Evolutionary conservation across 2,113 vertebrate genomes (phyloP).

Genomic region (Furnarius figulus): DNA sequence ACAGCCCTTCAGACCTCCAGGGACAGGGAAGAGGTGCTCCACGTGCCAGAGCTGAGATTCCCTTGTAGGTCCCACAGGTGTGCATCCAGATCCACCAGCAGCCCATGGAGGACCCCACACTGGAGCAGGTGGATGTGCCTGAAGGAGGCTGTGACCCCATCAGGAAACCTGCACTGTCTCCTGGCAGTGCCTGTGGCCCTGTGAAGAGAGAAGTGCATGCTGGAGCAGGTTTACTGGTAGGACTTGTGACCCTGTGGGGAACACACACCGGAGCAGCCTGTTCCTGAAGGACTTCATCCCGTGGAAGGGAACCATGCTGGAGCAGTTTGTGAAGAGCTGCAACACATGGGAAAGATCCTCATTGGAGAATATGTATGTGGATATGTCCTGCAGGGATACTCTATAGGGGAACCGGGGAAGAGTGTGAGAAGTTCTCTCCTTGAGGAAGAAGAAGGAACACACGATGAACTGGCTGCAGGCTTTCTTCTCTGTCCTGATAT

Average conservation of each 20-base stretch:
- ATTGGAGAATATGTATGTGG: neutral
- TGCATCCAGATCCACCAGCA: neutral
- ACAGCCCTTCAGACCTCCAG: neutral
- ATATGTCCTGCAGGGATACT: too few relatives aligned
- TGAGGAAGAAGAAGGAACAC: accelerated
- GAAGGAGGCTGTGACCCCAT: neutral
- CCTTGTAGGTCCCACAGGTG: neutral
- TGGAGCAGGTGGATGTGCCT: neutral
- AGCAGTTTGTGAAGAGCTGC: neutral
- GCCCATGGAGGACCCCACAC: neutral
- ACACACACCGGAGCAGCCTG: neutral
- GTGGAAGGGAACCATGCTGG: neutral
- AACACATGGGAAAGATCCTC: neutral
- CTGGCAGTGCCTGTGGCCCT: neutral
- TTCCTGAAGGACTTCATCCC: neutral
- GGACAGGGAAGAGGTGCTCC: neutral
- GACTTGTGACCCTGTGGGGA: neutral
- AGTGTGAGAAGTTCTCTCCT: neutral
- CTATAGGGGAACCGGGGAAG: neutral
- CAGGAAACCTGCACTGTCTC: neutral
- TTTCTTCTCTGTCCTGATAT: accelerated
- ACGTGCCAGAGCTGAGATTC: neutral
- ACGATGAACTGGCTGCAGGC: neutral
- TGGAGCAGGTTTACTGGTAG: neutral
- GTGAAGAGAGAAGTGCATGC: neutral